Conservation (phyloP, 2,797 vertebrate genomes). For the Malurus leucopterus region DNA sequence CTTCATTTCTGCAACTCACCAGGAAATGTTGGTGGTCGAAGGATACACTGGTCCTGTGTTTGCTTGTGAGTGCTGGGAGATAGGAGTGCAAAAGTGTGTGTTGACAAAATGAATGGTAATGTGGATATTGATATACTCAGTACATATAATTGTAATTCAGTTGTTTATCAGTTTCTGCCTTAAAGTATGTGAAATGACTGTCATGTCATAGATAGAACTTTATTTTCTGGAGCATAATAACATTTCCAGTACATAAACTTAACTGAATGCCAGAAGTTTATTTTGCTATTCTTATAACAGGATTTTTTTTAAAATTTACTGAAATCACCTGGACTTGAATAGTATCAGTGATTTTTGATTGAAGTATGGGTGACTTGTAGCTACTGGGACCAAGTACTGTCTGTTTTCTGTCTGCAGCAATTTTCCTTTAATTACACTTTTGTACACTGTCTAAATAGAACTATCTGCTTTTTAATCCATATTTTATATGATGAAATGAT, state of each 20-base stretch:
- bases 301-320: not conserved
- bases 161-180: not conserved
- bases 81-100: not conserved
- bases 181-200: not conserved
- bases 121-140: not conserved
- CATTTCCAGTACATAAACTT: accelerated
- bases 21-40: not conserved
- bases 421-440: not conserved
- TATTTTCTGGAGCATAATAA: not conserved
- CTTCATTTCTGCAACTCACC: not conserved
- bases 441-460: not conserved
- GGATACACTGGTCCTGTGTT: not conserved
- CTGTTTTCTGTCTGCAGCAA: not conserved
- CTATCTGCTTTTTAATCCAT: not conserved
- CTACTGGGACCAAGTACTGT: not conserved
- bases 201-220: not conserved
- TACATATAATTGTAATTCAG: accelerated
- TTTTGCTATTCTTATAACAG: not conserved
- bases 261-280: not conserved
- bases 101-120: not conserved
- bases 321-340: not conserved
- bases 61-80: not conserved
- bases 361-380: not conserved
- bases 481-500: not conserved
- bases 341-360: not conserved